phyloP scores from a whole-genome alignment of 2,797 vertebrate species.

The Prunella strophiata region DNA sequence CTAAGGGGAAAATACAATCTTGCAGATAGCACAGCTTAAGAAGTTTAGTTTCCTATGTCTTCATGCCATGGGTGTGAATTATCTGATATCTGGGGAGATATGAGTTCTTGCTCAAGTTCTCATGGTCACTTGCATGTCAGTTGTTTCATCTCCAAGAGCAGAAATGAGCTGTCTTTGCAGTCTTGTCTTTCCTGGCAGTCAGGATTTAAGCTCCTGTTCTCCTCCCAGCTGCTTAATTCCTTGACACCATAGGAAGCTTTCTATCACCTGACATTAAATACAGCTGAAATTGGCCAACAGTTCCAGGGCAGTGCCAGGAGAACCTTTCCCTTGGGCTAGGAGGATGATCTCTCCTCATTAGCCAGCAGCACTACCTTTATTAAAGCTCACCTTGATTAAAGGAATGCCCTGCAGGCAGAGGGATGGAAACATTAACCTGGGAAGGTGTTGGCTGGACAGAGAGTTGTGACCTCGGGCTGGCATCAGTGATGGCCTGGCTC shows the following conservation, averaged over 20 bases:
- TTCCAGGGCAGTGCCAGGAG: neutral
- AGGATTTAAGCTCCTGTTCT: neutral
- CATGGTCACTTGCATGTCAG: neutral
- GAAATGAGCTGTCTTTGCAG: neutral
- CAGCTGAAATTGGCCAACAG: neutral
- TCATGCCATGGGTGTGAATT: neutral
- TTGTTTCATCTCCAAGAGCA: neutral
- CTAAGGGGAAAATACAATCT: neutral
- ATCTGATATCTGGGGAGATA: neutral
- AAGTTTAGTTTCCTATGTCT: neutral
- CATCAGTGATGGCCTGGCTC: neutral
- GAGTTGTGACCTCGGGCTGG: fast-evolving
- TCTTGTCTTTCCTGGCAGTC: neutral
- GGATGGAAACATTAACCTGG: neutral
- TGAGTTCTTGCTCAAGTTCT: neutral
- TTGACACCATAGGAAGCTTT: neutral
- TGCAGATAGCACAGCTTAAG: neutral
- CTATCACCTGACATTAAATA: neutral
- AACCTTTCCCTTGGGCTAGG: neutral
- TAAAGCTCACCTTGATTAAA: neutral
- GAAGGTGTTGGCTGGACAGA: neutral
- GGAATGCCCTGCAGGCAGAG: neutral
- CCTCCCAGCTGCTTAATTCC: neutral
- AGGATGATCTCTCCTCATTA: neutral
- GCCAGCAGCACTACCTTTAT: neutral